Evolutionary conservation across 2,113 vertebrate species (phyloP).

Genomic region (Osmerus mordax): DNA sequence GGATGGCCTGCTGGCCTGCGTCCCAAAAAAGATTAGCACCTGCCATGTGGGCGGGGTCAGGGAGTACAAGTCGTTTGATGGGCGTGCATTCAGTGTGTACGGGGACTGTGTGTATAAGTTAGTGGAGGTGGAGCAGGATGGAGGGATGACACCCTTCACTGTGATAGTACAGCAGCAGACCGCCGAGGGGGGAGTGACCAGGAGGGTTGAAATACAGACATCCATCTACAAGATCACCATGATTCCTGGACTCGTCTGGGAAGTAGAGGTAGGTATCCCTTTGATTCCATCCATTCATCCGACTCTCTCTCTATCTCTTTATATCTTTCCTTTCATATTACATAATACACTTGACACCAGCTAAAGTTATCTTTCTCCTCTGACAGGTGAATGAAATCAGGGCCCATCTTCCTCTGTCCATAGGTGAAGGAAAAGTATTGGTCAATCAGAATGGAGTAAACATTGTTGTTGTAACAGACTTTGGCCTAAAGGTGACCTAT

Average conservation of each 20-base stretch:
- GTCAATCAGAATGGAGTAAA: slow-evolving; percentile 31
- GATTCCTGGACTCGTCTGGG: slow-evolving; percentile 30
- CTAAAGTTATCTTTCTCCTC: neutral
- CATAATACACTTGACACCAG: neutral
- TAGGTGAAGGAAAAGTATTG: slow-evolving; percentile 22
- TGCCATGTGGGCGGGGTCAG: slow-evolving; percentile 49
- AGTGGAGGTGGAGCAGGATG: slow-evolving; percentile 14
- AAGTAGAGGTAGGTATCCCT: slow-evolving; percentile 43
- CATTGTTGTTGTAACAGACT: slow-evolving; percentile 42
- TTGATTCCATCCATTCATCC: too few species aligned
- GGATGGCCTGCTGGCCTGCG: slow-evolving; percentile 46
- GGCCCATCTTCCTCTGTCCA: slow-evolving; percentile 24
- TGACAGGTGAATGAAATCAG: slow-evolving; percentile 45
- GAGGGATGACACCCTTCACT: slow-evolving; percentile 28
- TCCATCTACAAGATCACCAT: slow-evolving; percentile 30
- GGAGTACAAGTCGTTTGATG: slow-evolving; percentile 48
- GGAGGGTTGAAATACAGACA: slow-evolving; percentile 39
- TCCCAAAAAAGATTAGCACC: slow-evolving; percentile 27
- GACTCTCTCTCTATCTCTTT: too few species aligned
- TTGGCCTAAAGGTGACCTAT: slow-evolving; percentile 54
- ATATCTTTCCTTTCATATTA: too few species aligned
- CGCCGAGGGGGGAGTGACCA: slow-evolving; percentile 11
- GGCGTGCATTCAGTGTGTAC: slow-evolving; percentile 34
- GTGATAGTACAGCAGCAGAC: slow-evolving; percentile 33
- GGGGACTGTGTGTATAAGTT: slow-evolving; percentile 55